These are phyloP conservation scores for Schizopygopsis pylzovi DNA, from an alignment of 2,797 vertebrate species.

Conservation along the genomic window DNA sequence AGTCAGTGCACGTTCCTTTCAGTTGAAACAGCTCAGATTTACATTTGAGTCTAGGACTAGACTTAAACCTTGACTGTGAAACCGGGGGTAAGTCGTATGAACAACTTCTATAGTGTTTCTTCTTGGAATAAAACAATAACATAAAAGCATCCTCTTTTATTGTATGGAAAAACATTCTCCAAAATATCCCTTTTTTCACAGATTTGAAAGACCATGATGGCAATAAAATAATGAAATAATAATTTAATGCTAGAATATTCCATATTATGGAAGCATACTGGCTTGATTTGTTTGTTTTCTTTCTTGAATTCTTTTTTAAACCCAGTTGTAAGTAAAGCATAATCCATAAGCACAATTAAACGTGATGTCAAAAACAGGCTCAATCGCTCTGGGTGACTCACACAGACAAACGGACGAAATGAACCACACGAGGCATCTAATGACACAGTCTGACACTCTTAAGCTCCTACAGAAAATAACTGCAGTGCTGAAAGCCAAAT, in stretches of 20 bases:
- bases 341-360: neutral
- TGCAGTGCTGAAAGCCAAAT: neutral
- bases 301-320: neutral
- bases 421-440: slow-evolving; percentile 3
- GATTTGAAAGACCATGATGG: neutral
- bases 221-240: neutral
- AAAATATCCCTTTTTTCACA: neutral
- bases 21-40: no score
- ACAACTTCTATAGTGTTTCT: neutral
- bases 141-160: neutral
- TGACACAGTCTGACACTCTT: neutral
- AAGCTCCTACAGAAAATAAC: neutral
- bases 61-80: no score
- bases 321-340: no score
- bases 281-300: neutral
- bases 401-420: neutral
- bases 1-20: no score
- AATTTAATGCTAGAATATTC: neutral
- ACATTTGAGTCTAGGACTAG: no score
- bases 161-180: neutral
- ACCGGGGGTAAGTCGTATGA: neutral
- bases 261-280: no score
- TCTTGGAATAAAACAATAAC: neutral
- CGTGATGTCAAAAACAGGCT: slow-evolving; percentile 9
- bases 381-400: neutral